Evolutionary conservation across 2,797 vertebrate species (phyloP), one percentile per base, ranked within the genome.

Genomic region (Sorex maritimensis): DNA sequence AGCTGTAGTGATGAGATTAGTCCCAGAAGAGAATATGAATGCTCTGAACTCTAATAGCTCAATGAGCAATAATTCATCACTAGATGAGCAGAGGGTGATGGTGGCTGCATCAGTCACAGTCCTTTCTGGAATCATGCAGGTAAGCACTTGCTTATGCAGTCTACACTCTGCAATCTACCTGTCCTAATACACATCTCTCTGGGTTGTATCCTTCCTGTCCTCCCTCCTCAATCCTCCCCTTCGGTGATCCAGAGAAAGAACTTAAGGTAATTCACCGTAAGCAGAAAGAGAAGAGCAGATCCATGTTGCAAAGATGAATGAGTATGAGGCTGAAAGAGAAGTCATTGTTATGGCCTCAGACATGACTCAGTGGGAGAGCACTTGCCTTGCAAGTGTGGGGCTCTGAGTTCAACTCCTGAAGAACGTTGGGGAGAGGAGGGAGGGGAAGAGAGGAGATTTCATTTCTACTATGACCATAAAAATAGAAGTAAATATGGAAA

Each of bases 91-190:
- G 95, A 98, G 98, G 67, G 98, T 99, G 65, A 58, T 98, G 92
- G 99, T 99, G 94, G 99, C 99, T 4, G 98, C 99, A 2, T 98
- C 99, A 1, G 92, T 99, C 58, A 99, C 99, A 24, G 97, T 99
- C 81, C 98, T 99, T 15, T 97, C 97, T 4, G 99, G 99, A 2
- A 88, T 99, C 95, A 98, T 99, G 96, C 99, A 99, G 99, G 99
- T 99, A 91, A 95, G 98, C 91, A 69, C 28, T 67, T 86, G 24
- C 67, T 85, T 46, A 8, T 61, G 88, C 21, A 41, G 17, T 23
- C 67, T 83, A 26, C 69, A 65, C 81, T 46, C 52, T 26, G 9
- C 21, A 41, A 21, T 23, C 67, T 83, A 26, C 69, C 69, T 83
- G 30, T 55, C 58, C 71, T 91, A 14, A 26, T 41, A 58, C 28